A percentile compares a stretch with the other conserved stretches of the same genome.
Conservation (phyloP, 2,113 vertebrate species). For the Vulpes ferrilata region DNA sequence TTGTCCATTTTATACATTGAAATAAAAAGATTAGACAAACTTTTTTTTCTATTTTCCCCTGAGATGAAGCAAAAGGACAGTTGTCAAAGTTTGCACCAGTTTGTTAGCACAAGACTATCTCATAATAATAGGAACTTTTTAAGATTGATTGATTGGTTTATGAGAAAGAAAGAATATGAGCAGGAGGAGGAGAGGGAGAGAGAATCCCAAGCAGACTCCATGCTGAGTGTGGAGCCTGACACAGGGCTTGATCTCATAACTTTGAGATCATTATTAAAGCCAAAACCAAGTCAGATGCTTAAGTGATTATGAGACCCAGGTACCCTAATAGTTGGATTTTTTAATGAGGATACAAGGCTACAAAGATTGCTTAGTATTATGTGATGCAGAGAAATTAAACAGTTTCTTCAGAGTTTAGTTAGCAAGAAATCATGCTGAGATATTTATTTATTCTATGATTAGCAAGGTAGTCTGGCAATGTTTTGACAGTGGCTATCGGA, state of each 20-base stretch:
- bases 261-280: background rate
- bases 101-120: background rate
- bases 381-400: constrained; percentile 9
- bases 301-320: background rate
- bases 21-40: constrained; percentile 4
- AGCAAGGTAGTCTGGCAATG: background rate
- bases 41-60: background rate
- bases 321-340: background rate
- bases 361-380: background rate
- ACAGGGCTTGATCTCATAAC: background rate
- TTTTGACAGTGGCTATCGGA: background rate
- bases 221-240: background rate
- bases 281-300: background rate
- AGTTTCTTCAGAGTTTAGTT: background rate
- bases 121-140: background rate
- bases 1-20: background rate
- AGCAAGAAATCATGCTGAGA: background rate
- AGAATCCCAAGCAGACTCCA: background rate
- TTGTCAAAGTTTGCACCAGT: background rate
- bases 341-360: background rate
- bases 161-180: background rate
- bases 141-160: background rate
- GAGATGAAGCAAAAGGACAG: background rate
- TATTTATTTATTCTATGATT: background rate
- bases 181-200: background rate